Evolutionary conservation across 1,140 invertebrate species (phyloP).

Genomic region (Neotoxoptera formosana): DNA sequence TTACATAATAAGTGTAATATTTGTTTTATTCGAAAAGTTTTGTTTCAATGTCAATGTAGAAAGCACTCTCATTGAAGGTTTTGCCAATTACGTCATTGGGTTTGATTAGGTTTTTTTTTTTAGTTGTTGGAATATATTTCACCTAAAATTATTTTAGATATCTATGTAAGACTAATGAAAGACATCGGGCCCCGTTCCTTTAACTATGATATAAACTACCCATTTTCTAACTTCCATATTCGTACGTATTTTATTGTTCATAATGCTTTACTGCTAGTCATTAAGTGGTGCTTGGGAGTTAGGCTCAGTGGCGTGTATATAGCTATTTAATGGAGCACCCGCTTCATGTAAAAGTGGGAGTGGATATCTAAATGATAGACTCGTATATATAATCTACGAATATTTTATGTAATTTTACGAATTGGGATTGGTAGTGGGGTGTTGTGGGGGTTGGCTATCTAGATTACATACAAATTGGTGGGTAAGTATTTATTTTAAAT

Average conservation of each 20-base stretch:
- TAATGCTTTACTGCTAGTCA: neutral
- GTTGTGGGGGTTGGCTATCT: too few relatives aligned
- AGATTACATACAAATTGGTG: too few relatives aligned
- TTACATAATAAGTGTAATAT: neutral
- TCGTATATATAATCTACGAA: too few relatives aligned
- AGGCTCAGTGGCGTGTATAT: neutral
- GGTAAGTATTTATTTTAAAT: too few relatives aligned
- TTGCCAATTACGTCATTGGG: neutral
- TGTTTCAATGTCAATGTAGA: neutral
- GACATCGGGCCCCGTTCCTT: neutral
- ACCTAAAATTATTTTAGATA: neutral
- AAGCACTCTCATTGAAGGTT: neutral
- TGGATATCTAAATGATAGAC: too few relatives aligned
- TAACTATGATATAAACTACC: neutral
- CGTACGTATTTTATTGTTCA: neutral
- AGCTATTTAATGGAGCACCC: too few relatives aligned
- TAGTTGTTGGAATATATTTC: neutral
- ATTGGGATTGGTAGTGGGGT: too few relatives aligned
- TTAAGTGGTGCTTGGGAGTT: neutral
- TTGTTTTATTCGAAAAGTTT: neutral
- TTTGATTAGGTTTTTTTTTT: neutral
- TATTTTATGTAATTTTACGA: too few relatives aligned
- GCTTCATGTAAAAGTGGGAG: too few relatives aligned
- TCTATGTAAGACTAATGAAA: neutral
- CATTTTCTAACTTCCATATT: neutral